Evolutionary conservation across 1,140 invertebrate genomes (phyloP).

Genomic region (Arctopsyche grandis): DNA sequence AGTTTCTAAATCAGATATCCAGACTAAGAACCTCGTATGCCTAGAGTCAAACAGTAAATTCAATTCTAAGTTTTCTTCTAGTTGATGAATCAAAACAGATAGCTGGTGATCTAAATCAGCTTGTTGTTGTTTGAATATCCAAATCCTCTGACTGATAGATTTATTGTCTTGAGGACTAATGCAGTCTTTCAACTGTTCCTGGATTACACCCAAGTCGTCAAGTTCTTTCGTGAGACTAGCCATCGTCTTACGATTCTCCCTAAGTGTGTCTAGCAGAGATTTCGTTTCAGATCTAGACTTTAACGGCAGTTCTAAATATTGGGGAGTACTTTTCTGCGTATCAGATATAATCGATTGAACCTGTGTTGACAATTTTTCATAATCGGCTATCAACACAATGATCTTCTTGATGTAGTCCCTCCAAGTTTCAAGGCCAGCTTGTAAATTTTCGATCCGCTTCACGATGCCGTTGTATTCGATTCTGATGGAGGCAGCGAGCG

Average conservation of each 20-base stretch:
- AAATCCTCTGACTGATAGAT: conserved; percentile 78
- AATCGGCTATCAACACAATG: conserved; percentile 68
- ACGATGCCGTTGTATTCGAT: conserved; percentile 82
- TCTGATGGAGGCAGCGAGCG: conserved; percentile 77
- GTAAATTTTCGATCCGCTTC: conserved; percentile 79
- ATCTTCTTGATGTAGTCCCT: conserved; percentile 76
- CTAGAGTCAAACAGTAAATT: conserved; percentile 77
- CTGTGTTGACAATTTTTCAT: conserved; percentile 68
- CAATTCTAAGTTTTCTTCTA: conserved; percentile 80
- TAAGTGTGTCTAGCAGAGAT: conserved; percentile 69
- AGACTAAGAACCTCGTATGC: conserved; percentile 72
- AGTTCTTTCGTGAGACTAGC: conserved; percentile 70
- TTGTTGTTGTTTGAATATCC: conserved; percentile 80
- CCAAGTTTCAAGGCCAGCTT: conserved; percentile 86
- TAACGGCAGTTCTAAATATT: conserved; percentile 60
- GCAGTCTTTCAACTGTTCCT: conserved; percentile 85
- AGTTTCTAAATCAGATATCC: conserved; percentile 74
- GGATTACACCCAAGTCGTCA: conserved; percentile 75
- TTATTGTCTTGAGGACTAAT: conserved; percentile 90
- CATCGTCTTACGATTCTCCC: conserved; percentile 69
- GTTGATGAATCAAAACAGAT: conserved; percentile 75
- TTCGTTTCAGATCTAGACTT: conserved; percentile 63
- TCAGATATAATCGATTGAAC: conserved; percentile 70
- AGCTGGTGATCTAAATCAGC: conserved; percentile 83
- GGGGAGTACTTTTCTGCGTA: conserved; percentile 67